Conservation (phyloP, 2,113 vertebrate genomes). For the Engystomops pustulosus region DNA sequence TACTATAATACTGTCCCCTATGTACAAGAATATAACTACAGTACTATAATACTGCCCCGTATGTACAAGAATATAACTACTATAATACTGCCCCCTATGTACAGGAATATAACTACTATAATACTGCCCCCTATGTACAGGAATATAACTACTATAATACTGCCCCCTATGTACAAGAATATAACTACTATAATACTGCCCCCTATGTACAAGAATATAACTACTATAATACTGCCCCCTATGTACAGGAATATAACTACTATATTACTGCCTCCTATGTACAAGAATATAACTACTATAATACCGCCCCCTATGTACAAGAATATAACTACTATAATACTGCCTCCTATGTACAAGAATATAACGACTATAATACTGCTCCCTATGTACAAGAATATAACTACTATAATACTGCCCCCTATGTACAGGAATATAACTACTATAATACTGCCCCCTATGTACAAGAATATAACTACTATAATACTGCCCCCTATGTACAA, state of each 20-base stretch:
- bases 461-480: conserved; percentile 18
- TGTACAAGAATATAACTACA: conserved; percentile 1
- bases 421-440: conserved; percentile 19
- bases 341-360: no score
- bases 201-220: conserved; percentile 7
- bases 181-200: conserved; percentile 3
- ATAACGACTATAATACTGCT: no score
- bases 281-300: no score
- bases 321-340: no score
- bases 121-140: neutral
- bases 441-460: conserved; percentile 3
- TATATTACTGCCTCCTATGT: conserved; percentile 14
- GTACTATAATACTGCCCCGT: neutral
- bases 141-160: conserved; percentile 1
- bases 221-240: conserved; percentile 8
- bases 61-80: conserved; percentile 1
- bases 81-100: neutral
- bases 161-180: neutral
- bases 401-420: conserved; percentile 6
- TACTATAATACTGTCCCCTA: no score
- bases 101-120: neutral
- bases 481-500: neutral
- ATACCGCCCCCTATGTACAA: no score
- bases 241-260: conserved; percentile 14
- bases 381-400: conserved; percentile 5